Evolutionary conservation across 2,797 vertebrate genomes (phyloP), one percentile per base, ranked within the genome.

Genomic region (Danio aesculapii): DNA sequence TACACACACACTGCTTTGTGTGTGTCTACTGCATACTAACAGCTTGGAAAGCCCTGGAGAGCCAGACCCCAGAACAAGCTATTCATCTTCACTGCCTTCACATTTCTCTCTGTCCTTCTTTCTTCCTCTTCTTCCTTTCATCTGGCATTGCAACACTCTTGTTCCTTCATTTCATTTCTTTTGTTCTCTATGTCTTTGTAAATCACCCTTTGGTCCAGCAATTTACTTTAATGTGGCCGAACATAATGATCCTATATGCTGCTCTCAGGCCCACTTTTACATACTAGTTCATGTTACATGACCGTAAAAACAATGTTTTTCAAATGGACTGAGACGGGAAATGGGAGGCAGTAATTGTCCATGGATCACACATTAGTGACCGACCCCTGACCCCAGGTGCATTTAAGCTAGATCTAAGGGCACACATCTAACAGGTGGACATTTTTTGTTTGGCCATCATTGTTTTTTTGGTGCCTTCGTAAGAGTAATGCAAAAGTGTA

Each of bases 1-100:
- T 10, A 13, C 63, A 13, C 63, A 68, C 52, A 81, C 79, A 67
- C 10, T 13, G 19, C 43, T 70, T 75, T 75, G 50, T 19, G 58
- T n/a, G 64, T 63, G 19, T 55, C 71, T 49, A 11, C 57, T 55
- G 79, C 75, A 84, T 81, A 71, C 57, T 79, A 81, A 73, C 39
- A 9, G 63, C 14, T 47, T 74, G 57, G 41, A 58, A 63, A 73
- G 44, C 47, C 46, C 50, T 61, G 52, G 49, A 77, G 77, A 80
- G 39, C 12, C 11, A 44, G 61, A 67, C 39, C 58, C 39, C 58
- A 41, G 47, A 74, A 64, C 46, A 58, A 53, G 17, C 64, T 69
- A 57, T 85, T 81, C 63, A 77, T 85, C 84, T 81, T 81, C 7
- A 6, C 53, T 82, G 67, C 62, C 47, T 44, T 68, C 79, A n/a